These are phyloP conservation scores for Sinodicranocentrus sp. DNA, from an alignment of 2,888 invertebrate genomes.

Conservation along the genomic window DNA sequence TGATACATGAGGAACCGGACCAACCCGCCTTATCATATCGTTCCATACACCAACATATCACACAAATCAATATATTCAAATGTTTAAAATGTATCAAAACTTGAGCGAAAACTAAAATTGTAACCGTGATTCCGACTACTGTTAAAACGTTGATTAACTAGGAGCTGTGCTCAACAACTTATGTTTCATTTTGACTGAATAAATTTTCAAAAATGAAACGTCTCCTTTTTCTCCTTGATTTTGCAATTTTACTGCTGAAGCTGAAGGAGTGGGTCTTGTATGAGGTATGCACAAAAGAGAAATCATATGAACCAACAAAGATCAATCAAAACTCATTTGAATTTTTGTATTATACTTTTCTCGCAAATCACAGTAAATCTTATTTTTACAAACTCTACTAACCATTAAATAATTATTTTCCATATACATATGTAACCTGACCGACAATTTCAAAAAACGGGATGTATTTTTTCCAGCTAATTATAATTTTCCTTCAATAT, in stretches of 20 bases:
- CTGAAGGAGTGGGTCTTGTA: too few relatives aligned
- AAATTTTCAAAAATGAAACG: too few relatives aligned
- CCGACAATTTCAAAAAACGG: conserved; percentile 39
- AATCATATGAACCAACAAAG: conserved; percentile 3
- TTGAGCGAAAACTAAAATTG: conserved; percentile 17
- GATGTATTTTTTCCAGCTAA: conserved; percentile 22
- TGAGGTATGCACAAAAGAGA: too few relatives aligned
- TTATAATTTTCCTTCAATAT: background rate
- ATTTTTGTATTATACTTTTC: conserved; percentile 23
- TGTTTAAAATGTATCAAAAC: background rate
- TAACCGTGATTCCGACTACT: conserved; percentile 56
- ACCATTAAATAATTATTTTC: conserved; percentile 45
- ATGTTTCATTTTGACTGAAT: conserved; percentile 65
- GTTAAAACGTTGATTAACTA: conserved; percentile 35
- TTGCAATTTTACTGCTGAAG: too few relatives aligned
- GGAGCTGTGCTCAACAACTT: conserved; percentile 65
- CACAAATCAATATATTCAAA: conserved; percentile 13
- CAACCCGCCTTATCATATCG: conserved; percentile 40
- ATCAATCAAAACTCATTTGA: too few relatives aligned
- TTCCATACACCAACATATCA: too few relatives aligned
- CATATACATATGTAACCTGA: conserved; percentile 37
- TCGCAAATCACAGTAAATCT: conserved; percentile 67
- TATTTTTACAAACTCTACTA: conserved; percentile 61
- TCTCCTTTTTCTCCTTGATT: too few relatives aligned
- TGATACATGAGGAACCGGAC: conserved; percentile 49